These are phyloP conservation scores for Austrofundulus limnaeus DNA, from an alignment of 2,113 vertebrate genomes.

Conservation along the genomic window DNA sequence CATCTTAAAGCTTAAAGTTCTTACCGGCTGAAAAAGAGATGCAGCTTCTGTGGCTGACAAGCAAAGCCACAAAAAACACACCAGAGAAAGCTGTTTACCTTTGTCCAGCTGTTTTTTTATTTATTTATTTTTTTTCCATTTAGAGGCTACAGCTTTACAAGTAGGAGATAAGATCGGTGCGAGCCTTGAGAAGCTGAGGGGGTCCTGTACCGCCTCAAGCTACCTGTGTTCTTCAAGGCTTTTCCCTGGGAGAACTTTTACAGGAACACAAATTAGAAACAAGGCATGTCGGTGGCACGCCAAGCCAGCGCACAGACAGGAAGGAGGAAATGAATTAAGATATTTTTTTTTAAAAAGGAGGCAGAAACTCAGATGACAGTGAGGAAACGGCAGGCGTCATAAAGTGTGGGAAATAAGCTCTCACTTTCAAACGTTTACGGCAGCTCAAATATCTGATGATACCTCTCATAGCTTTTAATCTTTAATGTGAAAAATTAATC, in stretches of 20 bases:
- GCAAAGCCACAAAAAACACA: not conserved
- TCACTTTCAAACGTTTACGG: constrained; percentile 71
- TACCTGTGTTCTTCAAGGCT: constrained; percentile 66
- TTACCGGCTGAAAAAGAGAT: constrained; percentile 25
- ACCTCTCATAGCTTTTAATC: constrained; percentile 79
- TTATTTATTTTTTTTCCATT: constrained; percentile 40
- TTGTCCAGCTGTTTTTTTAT: constrained; percentile 26
- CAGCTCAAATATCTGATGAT: constrained; percentile 72
- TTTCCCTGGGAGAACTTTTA: constrained; percentile 67
- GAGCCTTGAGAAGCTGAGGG: constrained; percentile 62
- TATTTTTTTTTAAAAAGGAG: constrained; percentile 1
- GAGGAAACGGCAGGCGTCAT: constrained; percentile 63
- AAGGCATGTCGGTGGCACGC: constrained; percentile 35
- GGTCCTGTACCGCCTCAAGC: constrained; percentile 68
- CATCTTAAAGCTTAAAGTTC: constrained; percentile 41
- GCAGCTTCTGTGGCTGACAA: constrained; percentile 14
- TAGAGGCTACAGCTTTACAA: constrained; percentile 58
- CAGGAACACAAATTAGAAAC: constrained; percentile 70
- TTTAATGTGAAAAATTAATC: constrained; percentile 83
- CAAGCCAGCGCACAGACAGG: constrained; percentile 17
- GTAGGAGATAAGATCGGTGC: constrained; percentile 52
- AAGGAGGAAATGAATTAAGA: not conserved
- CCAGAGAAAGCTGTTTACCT: constrained; percentile 29
- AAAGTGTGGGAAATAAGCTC: constrained; percentile 66
- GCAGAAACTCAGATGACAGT: constrained; percentile 49